These are phyloP conservation scores for Venustaconcha ellipsiformis DNA, from an alignment of 1,140 invertebrate genomes.

Conservation along the genomic window DNA sequence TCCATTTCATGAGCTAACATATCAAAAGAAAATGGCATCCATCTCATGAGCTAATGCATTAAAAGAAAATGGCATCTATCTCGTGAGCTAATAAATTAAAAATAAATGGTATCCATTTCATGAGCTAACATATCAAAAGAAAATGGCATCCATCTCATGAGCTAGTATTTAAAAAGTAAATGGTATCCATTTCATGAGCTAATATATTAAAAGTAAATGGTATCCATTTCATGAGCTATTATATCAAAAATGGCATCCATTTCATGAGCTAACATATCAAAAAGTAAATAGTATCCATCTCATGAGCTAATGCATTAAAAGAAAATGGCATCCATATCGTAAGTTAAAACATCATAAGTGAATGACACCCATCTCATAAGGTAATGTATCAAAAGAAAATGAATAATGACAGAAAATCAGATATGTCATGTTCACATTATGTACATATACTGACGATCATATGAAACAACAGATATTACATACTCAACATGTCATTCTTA, in stretches of 20 bases:
- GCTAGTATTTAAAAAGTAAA: constrained; percentile 71
- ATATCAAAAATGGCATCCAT: constrained; percentile 93
- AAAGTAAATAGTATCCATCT: neutral
- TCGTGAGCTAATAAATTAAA: no score
- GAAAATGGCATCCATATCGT: constrained; percentile 90
- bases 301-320: neutral
- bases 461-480: no score
- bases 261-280: constrained; percentile 82
- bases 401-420: no score
- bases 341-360: constrained; percentile 74
- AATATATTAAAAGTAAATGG: constrained; percentile 63
- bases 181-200: neutral
- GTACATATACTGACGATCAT: no score
- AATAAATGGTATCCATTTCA: no score
- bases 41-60: no score
- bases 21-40: no score
- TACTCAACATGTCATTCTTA: no score
- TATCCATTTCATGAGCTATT: constrained; percentile 98
- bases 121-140: no score
- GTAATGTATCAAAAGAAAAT: neutral
- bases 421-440: no score
- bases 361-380: neutral
- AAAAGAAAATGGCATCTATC: no score
- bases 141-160: constrained; percentile 93
- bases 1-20: no score